Percentiles rank a stretch among this genome's conserved stretches.
These are phyloP conservation scores for Pasiphila rectangulata DNA, from an alignment of 2,888 invertebrate species.

Conservation along the genomic window DNA sequence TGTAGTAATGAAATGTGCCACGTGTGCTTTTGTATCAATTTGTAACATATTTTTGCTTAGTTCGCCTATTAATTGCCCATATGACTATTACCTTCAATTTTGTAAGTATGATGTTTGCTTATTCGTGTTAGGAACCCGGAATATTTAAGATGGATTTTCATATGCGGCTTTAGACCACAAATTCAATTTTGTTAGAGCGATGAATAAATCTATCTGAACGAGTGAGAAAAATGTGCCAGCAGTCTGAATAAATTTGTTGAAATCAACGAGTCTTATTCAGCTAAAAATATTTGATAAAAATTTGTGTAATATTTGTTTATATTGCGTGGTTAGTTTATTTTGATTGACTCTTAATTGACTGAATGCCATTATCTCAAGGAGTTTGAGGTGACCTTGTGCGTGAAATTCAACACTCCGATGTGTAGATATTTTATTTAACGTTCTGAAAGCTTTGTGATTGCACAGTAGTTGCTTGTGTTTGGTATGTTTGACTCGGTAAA, in stretches of 20 bases:
- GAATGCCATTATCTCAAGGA: not conserved
- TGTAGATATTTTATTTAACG: not conserved
- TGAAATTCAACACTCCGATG: not conserved
- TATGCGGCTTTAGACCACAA: slow-evolving; percentile 8
- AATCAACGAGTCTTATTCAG: not conserved
- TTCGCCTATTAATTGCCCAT: no score
- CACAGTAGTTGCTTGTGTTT: not conserved
- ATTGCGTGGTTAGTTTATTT: no score
- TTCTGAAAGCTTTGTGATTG: not conserved
- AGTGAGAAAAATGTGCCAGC: not conserved
- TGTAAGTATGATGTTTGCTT: not conserved
- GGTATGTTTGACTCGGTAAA: no score
- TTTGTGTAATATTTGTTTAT: not conserved
- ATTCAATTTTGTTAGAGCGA: slow-evolving; percentile 5
- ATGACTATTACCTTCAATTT: no score
- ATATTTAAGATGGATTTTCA: slow-evolving; percentile 26
- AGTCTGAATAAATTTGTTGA: not conserved
- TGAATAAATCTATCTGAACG: not conserved
- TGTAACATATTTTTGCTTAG: no score
- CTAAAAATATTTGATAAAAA: not conserved
- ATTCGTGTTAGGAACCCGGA: not conserved
- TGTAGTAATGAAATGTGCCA: no score
- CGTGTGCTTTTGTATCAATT: no score
- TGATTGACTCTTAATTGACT: no score
- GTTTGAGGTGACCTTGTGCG: slow-evolving; percentile 16